A percentile compares a stretch with the other conserved stretches of the same genome.
Evolutionary conservation across 1,140 invertebrate genomes (phyloP).

Genomic region (Tribolium madens): DNA sequence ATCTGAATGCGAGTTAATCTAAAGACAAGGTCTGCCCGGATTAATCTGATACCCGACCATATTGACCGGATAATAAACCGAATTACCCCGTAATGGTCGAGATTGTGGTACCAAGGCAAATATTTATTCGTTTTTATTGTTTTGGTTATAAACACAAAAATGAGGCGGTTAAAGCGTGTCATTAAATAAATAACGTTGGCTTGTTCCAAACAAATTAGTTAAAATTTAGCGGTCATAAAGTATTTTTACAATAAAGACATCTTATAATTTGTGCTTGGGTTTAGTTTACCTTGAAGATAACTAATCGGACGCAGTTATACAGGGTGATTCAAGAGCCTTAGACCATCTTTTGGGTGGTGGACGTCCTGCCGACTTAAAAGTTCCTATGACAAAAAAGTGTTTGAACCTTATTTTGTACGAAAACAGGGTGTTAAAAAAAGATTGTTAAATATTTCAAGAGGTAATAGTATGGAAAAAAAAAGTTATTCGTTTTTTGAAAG

Average conservation of each 20-base stretch:
- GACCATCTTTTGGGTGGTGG: too few relatives aligned
- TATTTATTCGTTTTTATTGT: conserved; percentile 36
- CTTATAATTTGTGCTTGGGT: not conserved
- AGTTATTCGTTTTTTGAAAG: too few relatives aligned
- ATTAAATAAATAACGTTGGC: conserved; percentile 20
- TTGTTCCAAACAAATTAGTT: not conserved
- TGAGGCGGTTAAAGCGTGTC: not conserved
- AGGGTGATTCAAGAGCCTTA: too few relatives aligned
- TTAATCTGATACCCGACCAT: not conserved
- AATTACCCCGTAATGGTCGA: conserved; percentile 21
- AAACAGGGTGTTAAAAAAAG: too few relatives aligned
- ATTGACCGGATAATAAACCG: not conserved
- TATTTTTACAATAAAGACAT: not conserved
- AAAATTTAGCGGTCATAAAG: not conserved
- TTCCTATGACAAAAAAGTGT: too few relatives aligned
- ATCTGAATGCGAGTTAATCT: not conserved
- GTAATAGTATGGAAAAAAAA: too few relatives aligned
- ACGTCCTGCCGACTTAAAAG: too few relatives aligned
- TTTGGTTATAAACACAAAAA: conserved; percentile 13
- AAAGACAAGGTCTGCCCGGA: not conserved
- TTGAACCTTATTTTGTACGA: too few relatives aligned
- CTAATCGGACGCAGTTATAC: not conserved
- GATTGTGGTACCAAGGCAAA: conserved; percentile 12
- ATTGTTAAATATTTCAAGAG: too few relatives aligned
- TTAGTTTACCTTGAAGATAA: not conserved